Percentiles rank a stretch among this genome's conserved stretches.
Conservation (phyloP, 1,140 invertebrate species). For the Drosophila ogumai region DNA sequence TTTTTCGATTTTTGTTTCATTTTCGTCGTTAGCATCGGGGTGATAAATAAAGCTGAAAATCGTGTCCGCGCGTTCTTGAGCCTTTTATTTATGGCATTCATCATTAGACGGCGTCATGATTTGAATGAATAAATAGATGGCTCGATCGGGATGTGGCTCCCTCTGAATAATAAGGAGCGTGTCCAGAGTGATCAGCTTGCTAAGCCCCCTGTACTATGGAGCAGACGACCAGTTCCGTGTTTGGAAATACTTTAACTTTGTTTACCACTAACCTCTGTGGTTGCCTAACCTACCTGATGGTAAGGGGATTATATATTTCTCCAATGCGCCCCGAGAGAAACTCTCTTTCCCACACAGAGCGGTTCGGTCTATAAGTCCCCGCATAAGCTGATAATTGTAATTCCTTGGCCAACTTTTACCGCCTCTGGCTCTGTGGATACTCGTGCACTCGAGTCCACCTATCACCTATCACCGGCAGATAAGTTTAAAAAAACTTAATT, state of each 20-base stretch:
- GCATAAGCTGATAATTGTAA: slow-evolving; percentile 62
- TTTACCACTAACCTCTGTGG: slow-evolving; percentile 10
- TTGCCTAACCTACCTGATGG: slow-evolving; percentile 41
- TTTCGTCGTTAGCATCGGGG: slow-evolving; percentile 36
- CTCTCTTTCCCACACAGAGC: slow-evolving; percentile 29
- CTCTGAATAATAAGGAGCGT: slow-evolving; percentile 43
- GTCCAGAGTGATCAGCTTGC: slow-evolving; percentile 13
- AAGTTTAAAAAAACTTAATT: slow-evolving; percentile 51
- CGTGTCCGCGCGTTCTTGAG: slow-evolving; percentile 39
- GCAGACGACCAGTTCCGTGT: slow-evolving; percentile 34
- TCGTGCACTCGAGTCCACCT: slow-evolving; percentile 12
- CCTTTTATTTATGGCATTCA: slow-evolving; percentile 64
- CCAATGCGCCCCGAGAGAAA: slow-evolving; percentile 12
- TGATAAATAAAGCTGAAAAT: slow-evolving; percentile 44
- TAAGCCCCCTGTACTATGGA: neutral
- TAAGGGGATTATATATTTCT: slow-evolving; percentile 19
- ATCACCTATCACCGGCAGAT: slow-evolving; percentile 23
- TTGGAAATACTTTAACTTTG: slow-evolving; percentile 19
- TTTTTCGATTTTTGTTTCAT: slow-evolving; percentile 15
- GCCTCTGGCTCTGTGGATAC: slow-evolving; percentile 30
- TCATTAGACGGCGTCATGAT: slow-evolving; percentile 67
- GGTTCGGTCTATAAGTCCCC: slow-evolving; percentile 5
- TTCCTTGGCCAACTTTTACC: slow-evolving; percentile 58
- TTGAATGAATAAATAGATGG: slow-evolving; percentile 62
- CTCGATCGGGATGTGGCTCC: slow-evolving; percentile 39